Percentiles rank a stretch among this genome's conserved stretches.
Evolutionary conservation across 2,797 vertebrate species (phyloP).

Genomic region (Pangasius larnaudii): DNA sequence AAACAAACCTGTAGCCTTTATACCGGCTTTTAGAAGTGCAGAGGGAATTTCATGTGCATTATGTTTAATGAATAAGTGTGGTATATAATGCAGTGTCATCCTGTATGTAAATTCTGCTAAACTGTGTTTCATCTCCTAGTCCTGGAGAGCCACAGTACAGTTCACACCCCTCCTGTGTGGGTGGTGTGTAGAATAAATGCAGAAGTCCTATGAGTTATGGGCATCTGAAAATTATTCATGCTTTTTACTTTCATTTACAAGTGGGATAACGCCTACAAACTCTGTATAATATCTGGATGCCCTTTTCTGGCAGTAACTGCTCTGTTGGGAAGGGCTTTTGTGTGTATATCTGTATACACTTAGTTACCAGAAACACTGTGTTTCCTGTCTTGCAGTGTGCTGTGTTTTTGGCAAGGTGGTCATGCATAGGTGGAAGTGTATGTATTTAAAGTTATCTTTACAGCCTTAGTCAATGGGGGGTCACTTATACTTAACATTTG

Average conservation of each 20-base stretch:
- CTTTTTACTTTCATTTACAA: background rate
- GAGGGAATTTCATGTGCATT: background rate
- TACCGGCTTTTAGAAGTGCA: background rate
- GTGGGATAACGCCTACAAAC: background rate
- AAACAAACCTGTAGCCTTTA: conserved; percentile 24
- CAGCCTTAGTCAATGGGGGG: background rate
- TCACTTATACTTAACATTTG: background rate
- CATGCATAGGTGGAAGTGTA: background rate
- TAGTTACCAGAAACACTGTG: background rate
- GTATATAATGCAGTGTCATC: background rate
- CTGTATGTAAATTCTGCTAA: background rate
- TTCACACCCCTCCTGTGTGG: background rate
- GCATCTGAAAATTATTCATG: conserved; percentile 5
- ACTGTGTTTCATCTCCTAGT: background rate
- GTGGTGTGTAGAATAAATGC: background rate
- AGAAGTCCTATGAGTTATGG: background rate
- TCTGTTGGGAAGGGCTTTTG: background rate
- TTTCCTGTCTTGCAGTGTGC: background rate
- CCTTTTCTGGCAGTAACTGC: background rate
- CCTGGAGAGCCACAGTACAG: background rate
- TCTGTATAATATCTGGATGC: background rate
- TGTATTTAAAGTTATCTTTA: background rate
- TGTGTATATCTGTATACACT: background rate
- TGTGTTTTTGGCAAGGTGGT: background rate
- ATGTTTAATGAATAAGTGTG: conserved; percentile 17